Evolutionary conservation across 2,797 vertebrate species (phyloP).

Genomic region (Loriculus beryllinus): DNA sequence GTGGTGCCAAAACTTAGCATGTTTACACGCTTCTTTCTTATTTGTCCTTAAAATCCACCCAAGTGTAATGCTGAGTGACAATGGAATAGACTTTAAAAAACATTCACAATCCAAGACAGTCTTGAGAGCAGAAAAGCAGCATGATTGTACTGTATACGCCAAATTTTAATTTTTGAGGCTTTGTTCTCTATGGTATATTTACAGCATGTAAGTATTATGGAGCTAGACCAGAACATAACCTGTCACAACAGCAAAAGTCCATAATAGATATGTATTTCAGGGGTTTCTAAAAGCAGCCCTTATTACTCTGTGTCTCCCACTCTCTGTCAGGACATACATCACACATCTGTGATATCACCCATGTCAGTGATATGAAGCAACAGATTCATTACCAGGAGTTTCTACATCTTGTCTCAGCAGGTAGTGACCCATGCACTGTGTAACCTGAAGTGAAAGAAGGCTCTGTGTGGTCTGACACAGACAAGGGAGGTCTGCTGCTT

Average conservation of each 20-base stretch:
- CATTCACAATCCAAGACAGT: neutral
- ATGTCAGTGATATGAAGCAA: neutral
- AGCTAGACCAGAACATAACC: neutral
- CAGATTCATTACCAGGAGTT: rapidly evolving
- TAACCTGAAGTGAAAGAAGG: neutral
- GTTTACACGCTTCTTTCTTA: neutral
- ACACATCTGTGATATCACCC: neutral
- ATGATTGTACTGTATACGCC: rapidly evolving
- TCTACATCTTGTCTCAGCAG: neutral
- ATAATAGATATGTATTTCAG: neutral
- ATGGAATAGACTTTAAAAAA: neutral
- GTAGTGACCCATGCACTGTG: neutral
- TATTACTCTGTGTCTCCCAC: neutral
- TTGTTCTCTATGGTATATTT: neutral
- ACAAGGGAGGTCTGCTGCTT: neutral
- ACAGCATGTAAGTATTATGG: rapidly evolving
- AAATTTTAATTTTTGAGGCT: neutral
- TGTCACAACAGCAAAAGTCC: neutral
- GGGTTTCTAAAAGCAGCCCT: neutral
- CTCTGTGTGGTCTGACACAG: neutral
- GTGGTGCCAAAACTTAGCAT: neutral
- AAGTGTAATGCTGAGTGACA: neutral
- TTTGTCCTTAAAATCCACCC: neutral
- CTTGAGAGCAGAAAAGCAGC: neutral
- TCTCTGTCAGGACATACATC: neutral